These are phyloP conservation scores for Drosophila guanche DNA, from an alignment of 1,140 invertebrate species.

Conservation along the genomic window DNA sequence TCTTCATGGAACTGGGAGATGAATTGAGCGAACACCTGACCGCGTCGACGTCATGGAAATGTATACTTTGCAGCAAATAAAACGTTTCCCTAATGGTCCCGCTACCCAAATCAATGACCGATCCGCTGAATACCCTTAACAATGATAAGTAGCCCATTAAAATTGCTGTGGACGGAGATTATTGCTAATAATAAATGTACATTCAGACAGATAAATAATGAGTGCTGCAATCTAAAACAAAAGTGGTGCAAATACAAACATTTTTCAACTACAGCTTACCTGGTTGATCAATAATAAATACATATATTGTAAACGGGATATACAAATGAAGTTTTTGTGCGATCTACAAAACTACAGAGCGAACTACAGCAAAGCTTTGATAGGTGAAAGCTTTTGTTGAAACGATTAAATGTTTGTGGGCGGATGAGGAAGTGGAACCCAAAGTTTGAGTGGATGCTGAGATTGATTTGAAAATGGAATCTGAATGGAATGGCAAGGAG, in stretches of 20 bases:
- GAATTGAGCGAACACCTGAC: slow-evolving; percentile 37
- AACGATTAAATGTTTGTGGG: too few relatives aligned
- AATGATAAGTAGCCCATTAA: neutral
- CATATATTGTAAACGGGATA: neutral
- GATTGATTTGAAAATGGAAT: slow-evolving; percentile 18
- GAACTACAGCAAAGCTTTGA: too few relatives aligned
- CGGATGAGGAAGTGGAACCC: slow-evolving; percentile 13
- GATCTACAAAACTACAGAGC: too few relatives aligned
- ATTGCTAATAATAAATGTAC: neutral
- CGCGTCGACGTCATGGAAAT: slow-evolving; percentile 42
- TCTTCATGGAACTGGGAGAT: too few relatives aligned
- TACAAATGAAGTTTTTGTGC: too few relatives aligned
- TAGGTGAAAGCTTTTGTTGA: too few relatives aligned
- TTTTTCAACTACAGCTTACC: slow-evolving; percentile 33
- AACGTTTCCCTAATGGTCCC: slow-evolving; percentile 2
- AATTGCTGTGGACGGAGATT: neutral
- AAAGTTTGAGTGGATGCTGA: slow-evolving; percentile 8
- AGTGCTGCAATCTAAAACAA: slow-evolving; percentile 15
- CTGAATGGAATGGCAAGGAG: neutral
- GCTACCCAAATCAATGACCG: neutral
- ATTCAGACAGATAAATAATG: neutral
- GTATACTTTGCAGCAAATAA: slow-evolving; percentile 21
- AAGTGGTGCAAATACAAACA: slow-evolving; percentile 18
- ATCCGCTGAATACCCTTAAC: slow-evolving; percentile 6
- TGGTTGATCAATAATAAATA: slow-evolving; percentile 14